Conservation (phyloP, 1,140 invertebrate genomes). For the Macrosteles quadrilineatus region DNA sequence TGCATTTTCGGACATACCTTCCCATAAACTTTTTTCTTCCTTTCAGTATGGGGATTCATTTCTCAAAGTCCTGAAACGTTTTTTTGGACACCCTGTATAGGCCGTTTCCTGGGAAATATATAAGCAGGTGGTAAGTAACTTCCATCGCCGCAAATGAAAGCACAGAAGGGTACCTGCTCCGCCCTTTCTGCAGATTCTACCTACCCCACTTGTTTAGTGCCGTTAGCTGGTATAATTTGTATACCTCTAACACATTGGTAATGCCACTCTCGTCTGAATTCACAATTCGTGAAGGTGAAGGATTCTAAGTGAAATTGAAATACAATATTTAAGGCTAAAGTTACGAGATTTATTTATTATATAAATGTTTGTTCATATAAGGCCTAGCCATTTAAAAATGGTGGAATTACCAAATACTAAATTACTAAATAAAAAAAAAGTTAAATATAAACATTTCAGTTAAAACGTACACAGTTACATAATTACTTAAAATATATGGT, state of each 20-base stretch:
- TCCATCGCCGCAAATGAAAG: conserved; percentile 1
- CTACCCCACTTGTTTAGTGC: conserved; percentile 13
- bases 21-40: too few relatives aligned
- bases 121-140: background rate
- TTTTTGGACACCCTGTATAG: too few relatives aligned
- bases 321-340: background rate
- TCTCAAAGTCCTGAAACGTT: too few relatives aligned
- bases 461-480: too few relatives aligned
- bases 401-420: too few relatives aligned
- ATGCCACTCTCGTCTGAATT: conserved; percentile 12
- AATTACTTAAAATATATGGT: too few relatives aligned
- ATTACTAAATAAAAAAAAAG: too few relatives aligned
- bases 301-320: background rate
- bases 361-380: too few relatives aligned
- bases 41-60: too few relatives aligned
- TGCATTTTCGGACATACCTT: too few relatives aligned
- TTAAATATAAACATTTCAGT: too few relatives aligned
- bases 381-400: too few relatives aligned
- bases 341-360: conserved; percentile 12
- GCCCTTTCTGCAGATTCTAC: conserved; percentile 3
- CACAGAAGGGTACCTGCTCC: conserved; percentile 13
- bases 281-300: background rate
- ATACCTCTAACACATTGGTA: conserved; percentile 8
- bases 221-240: background rate
- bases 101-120: background rate